A percentile compares a stretch with the other conserved stretches of the same genome.
Conservation (phyloP, 2,113 vertebrate genomes). For the Grammomys surdaster region DNA sequence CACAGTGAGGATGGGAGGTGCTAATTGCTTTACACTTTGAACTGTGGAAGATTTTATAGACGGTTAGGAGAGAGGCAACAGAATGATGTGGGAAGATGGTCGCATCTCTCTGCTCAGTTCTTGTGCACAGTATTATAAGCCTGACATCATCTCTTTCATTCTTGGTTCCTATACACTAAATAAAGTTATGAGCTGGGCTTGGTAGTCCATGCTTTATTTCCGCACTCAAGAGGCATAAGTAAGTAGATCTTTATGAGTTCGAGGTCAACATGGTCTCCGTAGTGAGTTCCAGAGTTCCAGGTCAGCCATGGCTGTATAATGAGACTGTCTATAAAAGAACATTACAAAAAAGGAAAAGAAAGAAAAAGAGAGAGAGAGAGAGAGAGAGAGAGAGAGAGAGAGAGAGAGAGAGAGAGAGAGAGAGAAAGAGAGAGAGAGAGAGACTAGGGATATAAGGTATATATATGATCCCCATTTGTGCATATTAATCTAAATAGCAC, state of each 20-base stretch:
- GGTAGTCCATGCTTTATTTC: neutral
- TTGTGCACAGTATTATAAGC: neutral
- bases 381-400: neutral
- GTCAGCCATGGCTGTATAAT: neutral
- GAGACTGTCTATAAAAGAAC: neutral
- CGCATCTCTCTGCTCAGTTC: neutral
- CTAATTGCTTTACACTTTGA: neutral
- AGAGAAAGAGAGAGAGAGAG: neutral
- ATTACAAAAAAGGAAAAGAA: neutral
- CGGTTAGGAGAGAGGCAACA: neutral
- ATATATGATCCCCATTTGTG: neutral
- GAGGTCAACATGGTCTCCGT: neutral
- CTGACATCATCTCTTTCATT: neutral
- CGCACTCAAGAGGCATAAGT: neutral
- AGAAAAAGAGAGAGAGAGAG: neutral
- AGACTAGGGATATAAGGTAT: neutral
- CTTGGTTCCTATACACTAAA: neutral
- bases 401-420: too few species aligned
- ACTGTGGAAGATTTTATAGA: rapidly evolving
- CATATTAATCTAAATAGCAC: neutral
- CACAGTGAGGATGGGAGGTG: rapidly evolving
- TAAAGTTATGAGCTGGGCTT: neutral
- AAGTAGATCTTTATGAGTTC: neutral
- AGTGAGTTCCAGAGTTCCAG: neutral
- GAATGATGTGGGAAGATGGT: neutral